Evolutionary conservation across 2,888 invertebrate genomes (phyloP).

Genomic region (Cyclophora punctaria): DNA sequence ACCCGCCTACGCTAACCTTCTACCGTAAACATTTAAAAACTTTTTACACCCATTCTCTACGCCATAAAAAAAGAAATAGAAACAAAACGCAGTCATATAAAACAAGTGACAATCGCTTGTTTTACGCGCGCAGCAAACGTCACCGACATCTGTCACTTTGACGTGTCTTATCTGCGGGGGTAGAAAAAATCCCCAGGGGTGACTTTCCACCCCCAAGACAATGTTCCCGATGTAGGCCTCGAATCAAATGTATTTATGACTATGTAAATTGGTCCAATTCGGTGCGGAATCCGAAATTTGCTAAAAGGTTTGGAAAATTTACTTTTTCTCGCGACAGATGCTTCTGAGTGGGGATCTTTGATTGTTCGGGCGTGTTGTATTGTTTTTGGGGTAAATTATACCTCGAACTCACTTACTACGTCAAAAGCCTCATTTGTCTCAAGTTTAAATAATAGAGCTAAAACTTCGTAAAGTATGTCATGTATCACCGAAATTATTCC

Average conservation of each 20-base stretch:
- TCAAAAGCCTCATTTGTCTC: too few relatives aligned
- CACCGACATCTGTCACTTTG: constrained; percentile 67
- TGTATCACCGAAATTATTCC: too few relatives aligned
- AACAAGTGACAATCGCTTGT: constrained; percentile 43
- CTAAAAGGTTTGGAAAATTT: constrained; percentile 41
- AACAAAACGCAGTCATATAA: constrained; percentile 15
- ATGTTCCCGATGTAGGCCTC: constrained; percentile 33
- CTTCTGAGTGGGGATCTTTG: constrained; percentile 30
- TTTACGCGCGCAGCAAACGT: constrained; percentile 51
- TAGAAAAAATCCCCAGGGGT: constrained; percentile 51
- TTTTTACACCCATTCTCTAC: too few relatives aligned
- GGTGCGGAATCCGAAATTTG: constrained; percentile 42
- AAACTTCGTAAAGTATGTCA: too few relatives aligned
- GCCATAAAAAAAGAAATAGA: constrained; percentile 6
- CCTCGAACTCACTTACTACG: not conserved
- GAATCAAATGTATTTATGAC: constrained; percentile 71
- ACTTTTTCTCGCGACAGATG: constrained; percentile 42
- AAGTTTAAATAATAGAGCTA: too few relatives aligned
- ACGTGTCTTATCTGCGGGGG: constrained; percentile 62
- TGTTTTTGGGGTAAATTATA: constrained; percentile 14
- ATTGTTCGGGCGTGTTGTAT: constrained; percentile 26
- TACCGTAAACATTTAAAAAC: too few relatives aligned
- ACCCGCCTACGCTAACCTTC: too few relatives aligned
- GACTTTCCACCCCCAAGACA: constrained; percentile 25
- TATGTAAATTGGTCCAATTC: constrained; percentile 68